phyloP scores from a whole-genome alignment of 2,113 vertebrate genomes.

The Lophius piscatorius region DNA sequence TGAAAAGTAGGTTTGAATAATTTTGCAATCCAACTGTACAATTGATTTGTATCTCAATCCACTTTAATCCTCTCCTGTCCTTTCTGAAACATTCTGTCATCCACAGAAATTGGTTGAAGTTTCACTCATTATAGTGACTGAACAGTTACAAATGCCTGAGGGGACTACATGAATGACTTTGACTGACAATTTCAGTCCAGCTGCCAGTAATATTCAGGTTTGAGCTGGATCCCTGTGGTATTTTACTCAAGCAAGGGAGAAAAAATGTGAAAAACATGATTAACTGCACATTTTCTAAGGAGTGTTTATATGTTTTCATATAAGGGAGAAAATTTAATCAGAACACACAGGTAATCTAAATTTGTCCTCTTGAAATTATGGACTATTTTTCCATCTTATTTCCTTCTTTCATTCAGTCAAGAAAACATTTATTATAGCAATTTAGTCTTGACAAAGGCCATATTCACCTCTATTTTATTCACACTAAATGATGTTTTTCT shows the following conservation, averaged over 20 bases:
- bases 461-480: too few relatives aligned
- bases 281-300: slow-evolving; percentile 11
- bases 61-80: neutral
- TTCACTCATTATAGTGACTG: slow-evolving; percentile 4
- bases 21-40: too few relatives aligned
- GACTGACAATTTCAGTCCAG: slow-evolving; percentile 6
- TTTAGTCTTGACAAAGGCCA: too few relatives aligned
- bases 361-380: slow-evolving; percentile 13
- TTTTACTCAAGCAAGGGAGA: neutral
- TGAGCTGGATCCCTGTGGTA: slow-evolving; percentile 2
- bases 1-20: too few relatives aligned
- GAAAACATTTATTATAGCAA: too few relatives aligned
- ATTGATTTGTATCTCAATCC: neutral
- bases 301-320: slow-evolving; percentile 11
- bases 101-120: slow-evolving; percentile 20
- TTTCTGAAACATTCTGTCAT: too few relatives aligned
- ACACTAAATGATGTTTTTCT: too few relatives aligned
- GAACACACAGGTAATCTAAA: slow-evolving; percentile 35
- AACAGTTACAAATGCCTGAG: slow-evolving; percentile 5
- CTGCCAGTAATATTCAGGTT: slow-evolving; percentile 14
- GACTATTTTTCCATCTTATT: neutral
- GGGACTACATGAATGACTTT: slow-evolving; percentile 4
- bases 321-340: slow-evolving; percentile 18
- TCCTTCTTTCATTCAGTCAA: neutral
- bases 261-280: too few relatives aligned